Evolutionary conservation across 2,113 vertebrate species (phyloP).

Genomic region (Beaufortia kweichowensis): DNA sequence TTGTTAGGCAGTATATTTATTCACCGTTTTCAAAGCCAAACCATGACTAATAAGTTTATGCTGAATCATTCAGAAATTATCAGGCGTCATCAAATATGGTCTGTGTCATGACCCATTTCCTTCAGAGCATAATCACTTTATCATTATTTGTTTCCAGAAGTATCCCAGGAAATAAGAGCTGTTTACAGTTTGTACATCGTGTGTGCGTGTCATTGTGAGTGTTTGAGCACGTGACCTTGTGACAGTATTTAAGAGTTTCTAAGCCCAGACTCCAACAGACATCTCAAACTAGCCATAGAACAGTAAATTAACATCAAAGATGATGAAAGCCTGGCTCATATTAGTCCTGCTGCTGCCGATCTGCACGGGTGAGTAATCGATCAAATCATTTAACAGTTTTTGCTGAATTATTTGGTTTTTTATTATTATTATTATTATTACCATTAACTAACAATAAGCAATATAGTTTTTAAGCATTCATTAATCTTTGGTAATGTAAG

Average conservation of each 20-base stretch:
- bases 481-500: no score
- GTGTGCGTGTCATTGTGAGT: neutral
- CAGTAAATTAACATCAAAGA: neutral
- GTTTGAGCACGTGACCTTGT: slow-evolving; percentile 1
- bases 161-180: slow-evolving; percentile 21
- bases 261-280: neutral
- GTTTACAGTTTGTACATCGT: neutral
- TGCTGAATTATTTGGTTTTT: neutral
- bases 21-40: no score
- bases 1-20: no score
- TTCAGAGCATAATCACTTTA: neutral
- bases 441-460: no score
- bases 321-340: slow-evolving; percentile 55
- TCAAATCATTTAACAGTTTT: neutral
- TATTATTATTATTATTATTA: no score
- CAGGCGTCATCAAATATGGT: slow-evolving; percentile 4
- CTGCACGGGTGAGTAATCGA: slow-evolving; percentile 40
- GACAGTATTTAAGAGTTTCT: slow-evolving; percentile 38
- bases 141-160: neutral
- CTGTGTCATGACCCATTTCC: neutral
- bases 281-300: neutral
- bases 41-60: no score
- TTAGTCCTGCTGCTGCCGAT: slow-evolving; percentile 59
- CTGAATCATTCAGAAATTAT: neutral
- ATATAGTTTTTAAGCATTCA: no score